Conservation (phyloP, 1,140 invertebrate genomes). For the Hestina assimilis region DNA sequence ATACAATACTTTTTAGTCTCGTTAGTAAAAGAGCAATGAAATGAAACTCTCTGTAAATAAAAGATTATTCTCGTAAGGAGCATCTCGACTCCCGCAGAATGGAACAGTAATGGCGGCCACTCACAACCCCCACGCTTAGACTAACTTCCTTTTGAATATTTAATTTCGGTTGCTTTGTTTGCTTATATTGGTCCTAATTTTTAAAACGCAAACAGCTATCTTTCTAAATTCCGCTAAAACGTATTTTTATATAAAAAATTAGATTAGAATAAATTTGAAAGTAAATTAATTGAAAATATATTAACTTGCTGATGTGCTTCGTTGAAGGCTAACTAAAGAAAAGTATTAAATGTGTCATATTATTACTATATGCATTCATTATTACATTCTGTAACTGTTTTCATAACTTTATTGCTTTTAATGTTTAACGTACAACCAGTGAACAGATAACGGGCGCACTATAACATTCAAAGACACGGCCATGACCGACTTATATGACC, state of each 20-base stretch:
- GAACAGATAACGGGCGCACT: background rate
- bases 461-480: conserved; percentile 5
- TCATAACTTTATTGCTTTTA: no score
- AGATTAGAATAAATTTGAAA: background rate
- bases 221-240: background rate
- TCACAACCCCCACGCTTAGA: conserved; percentile 43
- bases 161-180: conserved; percentile 50
- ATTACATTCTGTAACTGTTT: no score
- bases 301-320: no score
- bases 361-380: background rate
- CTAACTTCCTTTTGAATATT: conserved; percentile 59
- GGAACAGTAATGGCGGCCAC: conserved; percentile 47
- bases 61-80: conserved; percentile 50
- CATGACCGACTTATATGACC: conserved; percentile 27
- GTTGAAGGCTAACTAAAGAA: no score
- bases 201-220: conserved; percentile 2
- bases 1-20: conserved; percentile 23
- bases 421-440: no score
- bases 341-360: no score
- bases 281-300: no score
- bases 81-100: conserved; percentile 39
- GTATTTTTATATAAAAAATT: background rate
- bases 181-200: conserved; percentile 32
- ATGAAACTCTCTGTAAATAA: conserved; percentile 55
- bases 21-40: conserved; percentile 31